phyloP scores from a whole-genome alignment of 2,113 vertebrate genomes.

The Sylvia atricapilla region DNA sequence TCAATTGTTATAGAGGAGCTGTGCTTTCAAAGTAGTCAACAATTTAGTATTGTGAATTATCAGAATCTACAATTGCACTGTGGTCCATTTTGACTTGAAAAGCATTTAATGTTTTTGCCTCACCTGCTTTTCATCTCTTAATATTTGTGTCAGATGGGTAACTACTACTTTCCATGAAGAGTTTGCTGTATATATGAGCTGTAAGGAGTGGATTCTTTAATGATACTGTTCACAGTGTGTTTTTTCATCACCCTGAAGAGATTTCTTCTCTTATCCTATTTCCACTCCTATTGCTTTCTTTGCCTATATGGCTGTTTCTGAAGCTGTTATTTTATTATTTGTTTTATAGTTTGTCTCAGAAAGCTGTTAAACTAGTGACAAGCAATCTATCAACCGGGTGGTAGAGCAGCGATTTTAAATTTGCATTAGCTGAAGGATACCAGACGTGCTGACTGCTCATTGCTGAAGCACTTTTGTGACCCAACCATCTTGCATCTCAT shows the following conservation, averaged over 20 bases:
- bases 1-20: background rate
- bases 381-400: background rate
- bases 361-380: background rate
- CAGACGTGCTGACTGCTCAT: background rate
- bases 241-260: background rate
- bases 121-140: background rate
- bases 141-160: background rate
- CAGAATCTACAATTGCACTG: background rate
- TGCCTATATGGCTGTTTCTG: background rate
- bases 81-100: background rate
- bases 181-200: background rate
- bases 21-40: background rate
- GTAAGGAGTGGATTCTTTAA: background rate
- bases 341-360: background rate
- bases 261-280: background rate
- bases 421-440: background rate
- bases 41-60: background rate
- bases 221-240: background rate
- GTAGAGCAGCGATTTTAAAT: background rate
- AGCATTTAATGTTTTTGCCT: background rate
- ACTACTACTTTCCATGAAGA: background rate
- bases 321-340: background rate
- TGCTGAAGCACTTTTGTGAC: background rate
- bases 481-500: background rate
- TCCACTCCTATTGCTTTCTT: background rate